Conservation (phyloP, 2,797 vertebrate species). For the Dendrocincla tyrannina region DNA sequence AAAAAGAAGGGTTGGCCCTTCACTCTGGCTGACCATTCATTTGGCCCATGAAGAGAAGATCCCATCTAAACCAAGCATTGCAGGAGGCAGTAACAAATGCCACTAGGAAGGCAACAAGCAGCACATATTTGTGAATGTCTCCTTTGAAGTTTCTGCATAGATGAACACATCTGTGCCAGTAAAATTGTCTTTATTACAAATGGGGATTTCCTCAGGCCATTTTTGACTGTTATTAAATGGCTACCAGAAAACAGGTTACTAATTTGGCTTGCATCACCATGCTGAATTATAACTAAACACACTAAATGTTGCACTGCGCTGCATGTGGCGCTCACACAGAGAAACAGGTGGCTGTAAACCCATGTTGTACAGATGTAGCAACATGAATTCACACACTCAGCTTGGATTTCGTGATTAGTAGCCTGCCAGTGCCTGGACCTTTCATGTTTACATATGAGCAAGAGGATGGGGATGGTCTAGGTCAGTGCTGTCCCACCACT, state of each 20-base stretch:
- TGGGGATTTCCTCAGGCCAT: constrained; percentile 25
- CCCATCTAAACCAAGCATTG: not conserved
- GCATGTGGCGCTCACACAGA: constrained; percentile 8
- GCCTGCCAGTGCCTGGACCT: not conserved
- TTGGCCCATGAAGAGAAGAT: not conserved
- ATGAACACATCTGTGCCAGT: not conserved
- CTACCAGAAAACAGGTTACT: constrained; percentile 33
- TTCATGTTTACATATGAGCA: not conserved
- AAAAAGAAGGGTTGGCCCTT: not conserved
- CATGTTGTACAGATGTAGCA: rapidly evolving
- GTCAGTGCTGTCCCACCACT: not conserved
- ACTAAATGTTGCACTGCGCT: not conserved
- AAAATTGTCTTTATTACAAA: constrained; percentile 17
- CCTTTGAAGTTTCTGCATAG: not conserved
- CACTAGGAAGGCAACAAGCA: not conserved
- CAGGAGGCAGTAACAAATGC: constrained; percentile 20
- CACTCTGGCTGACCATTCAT: not conserved
- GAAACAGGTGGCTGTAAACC: not conserved
- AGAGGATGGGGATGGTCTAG: not conserved
- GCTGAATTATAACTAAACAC: constrained; percentile 9
- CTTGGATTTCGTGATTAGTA: not conserved
- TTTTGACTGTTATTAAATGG: constrained; percentile 39
- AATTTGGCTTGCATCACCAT: constrained; percentile 21
- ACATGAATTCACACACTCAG: not conserved
- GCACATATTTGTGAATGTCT: not conserved